Evolutionary conservation across 2,888 invertebrate species (phyloP), one percentile per base, ranked within the genome.

Genomic region (Phlogophora meticulosa): DNA sequence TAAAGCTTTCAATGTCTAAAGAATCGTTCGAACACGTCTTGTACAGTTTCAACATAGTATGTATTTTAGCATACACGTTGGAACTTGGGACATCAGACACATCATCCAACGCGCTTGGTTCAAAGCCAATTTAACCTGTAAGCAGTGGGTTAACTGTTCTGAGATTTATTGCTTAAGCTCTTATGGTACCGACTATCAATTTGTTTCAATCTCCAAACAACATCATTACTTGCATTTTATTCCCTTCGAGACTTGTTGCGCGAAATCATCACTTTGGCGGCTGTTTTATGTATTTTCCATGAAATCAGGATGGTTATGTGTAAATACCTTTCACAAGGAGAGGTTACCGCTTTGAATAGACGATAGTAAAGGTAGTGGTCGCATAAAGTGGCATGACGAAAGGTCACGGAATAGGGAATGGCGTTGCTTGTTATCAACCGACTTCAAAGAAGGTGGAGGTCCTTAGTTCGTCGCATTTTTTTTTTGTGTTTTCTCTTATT

Each of bases 251-350:
- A 55, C 43, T 61, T 34, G 34, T 53, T 49, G 24, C 17, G 46
- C 45, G 55, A 64, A 73, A 64, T 72, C 53, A 76, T 45, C 61
- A 61, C 74, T 66, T 74, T 74, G 74, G 65, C 74, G 74, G 76
- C 24, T 0, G n/a, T 55, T 72, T 72, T 68, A 72, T 59, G 56
- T 13, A 11, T 32, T 43, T 73, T 74, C 74, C 34, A 36, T 40
- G 76, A 71, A 74, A 71, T 51, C 38, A 34, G 53, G 56, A 48
- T n/a, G 9, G 38, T 38, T 49, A 69, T 49, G 60, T 70, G 43
- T 67, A 69, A 42, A 49, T 69, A 43, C 32, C 22, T n/a, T 70
- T 57, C 13, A 7, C 28, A 36, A 20, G 36, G 13, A 40, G 36
- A 20, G 32, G 22, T 38, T 38, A 15, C 20, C 4, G 38, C n/a